Evolutionary conservation across 2,113 vertebrate genomes (phyloP).

Genomic region (Lanius ludovicianus): DNA sequence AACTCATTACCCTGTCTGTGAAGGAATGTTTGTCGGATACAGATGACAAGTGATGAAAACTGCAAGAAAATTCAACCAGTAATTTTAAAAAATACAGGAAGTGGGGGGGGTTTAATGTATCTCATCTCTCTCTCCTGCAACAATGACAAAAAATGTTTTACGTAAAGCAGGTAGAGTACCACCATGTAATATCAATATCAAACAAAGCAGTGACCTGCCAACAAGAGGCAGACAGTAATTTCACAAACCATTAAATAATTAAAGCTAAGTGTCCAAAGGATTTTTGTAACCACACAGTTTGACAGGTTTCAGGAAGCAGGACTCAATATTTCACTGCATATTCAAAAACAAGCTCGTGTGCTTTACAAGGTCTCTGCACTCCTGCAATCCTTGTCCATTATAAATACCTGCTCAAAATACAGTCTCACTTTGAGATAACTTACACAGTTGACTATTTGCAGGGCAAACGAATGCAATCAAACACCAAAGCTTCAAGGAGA

Average conservation of each 20-base stretch:
- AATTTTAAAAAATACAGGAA: background rate
- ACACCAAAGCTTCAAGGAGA: conserved; percentile 76
- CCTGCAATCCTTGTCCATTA: conserved; percentile 65
- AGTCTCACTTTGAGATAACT: conserved; percentile 76
- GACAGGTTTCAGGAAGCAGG: conserved; percentile 2
- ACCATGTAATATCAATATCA: background rate
- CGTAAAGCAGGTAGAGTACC: fast-evolving
- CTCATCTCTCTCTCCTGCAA: background rate
- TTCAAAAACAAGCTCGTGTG: conserved; percentile 19
- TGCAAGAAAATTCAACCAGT: background rate
- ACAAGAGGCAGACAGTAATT: background rate
- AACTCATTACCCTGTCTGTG: background rate
- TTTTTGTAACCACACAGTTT: background rate
- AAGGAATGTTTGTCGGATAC: background rate
- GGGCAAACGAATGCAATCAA: conserved; percentile 77
- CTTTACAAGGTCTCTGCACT: conserved; percentile 58
- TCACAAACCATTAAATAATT: conserved; percentile 17
- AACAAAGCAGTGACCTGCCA: background rate
- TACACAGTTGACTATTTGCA: conserved; percentile 76
- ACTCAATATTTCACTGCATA: background rate
- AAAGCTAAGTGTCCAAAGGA: conserved; percentile 1
- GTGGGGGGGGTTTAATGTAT: too few relatives aligned
- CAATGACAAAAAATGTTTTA: background rate
- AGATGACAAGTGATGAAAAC: background rate
- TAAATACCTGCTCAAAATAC: conserved; percentile 68